Evolutionary conservation across 1,140 invertebrate species (phyloP), one percentile per base, ranked within the genome.

Genomic region (Vanessa atalanta): DNA sequence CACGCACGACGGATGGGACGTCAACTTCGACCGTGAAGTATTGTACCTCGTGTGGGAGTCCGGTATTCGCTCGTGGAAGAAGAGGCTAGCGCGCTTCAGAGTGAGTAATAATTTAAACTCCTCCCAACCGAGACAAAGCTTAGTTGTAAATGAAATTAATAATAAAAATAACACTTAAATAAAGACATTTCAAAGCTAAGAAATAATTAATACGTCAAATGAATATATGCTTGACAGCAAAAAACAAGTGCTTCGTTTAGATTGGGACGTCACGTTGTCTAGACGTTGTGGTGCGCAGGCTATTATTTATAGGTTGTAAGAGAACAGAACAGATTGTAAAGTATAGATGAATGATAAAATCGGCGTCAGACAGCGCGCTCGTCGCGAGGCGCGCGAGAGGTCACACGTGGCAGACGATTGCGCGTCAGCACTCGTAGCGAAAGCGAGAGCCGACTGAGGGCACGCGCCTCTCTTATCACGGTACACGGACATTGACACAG

Each of bases 21-120:
- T 99, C 31, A 98, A 99, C 90, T 98, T 99, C 88, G 98, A 99
- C 88, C 95, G 97, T 75, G 98, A 99, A 93, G 98, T 99, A 31
- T 94, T 98, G 6, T 95, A 98, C 84, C 94, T 98, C 47, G 96
- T 98, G 23, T 98, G 97, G 96, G 95, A 97, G 73, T 98, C 98
- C 31, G 98, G 98, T 57, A 88, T 98, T 0, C 94, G 98, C 23
- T 99, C 98, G 0, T 99, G 98, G 97, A 99, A 98, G 87, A 98
- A 98, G 87, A 94, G 98, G 50, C 89, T 98, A 37, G 96, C 96
- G 1, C 94, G 97, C 84, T 97, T 98, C 88, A 94, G 96, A 91
- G 98, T 98, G 94, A 94, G 48, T 64, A 31, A 31, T 31, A 3
- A 31, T 31, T 1, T 31, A 6, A 31, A 31, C 26, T 31, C 26